Base-by-base conservation (phyloP, 2,113 vertebrate species). In the Cavia aperea region DNA sequence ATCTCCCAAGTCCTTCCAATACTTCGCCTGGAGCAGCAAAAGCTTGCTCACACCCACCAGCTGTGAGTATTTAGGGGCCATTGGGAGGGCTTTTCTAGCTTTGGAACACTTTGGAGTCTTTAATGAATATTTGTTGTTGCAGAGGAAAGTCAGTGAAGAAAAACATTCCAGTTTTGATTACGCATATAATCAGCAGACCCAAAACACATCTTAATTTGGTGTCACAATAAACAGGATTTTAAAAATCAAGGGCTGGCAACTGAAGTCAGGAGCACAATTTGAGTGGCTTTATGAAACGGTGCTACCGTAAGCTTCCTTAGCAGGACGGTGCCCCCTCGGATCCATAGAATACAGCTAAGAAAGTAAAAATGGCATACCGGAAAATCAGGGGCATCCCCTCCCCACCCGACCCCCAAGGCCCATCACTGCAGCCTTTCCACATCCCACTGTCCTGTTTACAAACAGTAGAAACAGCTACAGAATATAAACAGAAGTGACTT, bases 141-240 rank as follows among this genome's bases (percentile, higher is more conserved):
- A 92, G 51, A 95, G 49, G 66, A 79, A 94, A 95, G 49, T 73
- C 81, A 87, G 70, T 66, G 93, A 95, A 91, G 75, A 81, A 96
- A 95, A 94, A 85, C 51, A 94, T 93, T 94, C 84, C 81, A 72
- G 81, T 94, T 95, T 82, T 95, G 93, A 96, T 94, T 93, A 78
- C 89, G 87, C 77, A 94, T 90, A 87, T 63, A 95, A 93, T 95
- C 88, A 95, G 49, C 7, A 7, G 51, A 65, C 86, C 81, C 62
- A 87, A 95, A 94, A 91, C 33, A 82, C 81, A 93, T 96, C 84
- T 95, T 92, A 96, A 96, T 95, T 95, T 92, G 49, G 65, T 95
- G 93, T 95, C 94, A 96, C 77, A 94, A 85, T 94, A 96, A 94
- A 93, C 62, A 93, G 66, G 56, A 93, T 86, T 95, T 95, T 90